These are phyloP conservation scores for Epizoanthus fatuus DNA, from an alignment of 92 coral and sea anemone species.

Conservation along the genomic window DNA sequence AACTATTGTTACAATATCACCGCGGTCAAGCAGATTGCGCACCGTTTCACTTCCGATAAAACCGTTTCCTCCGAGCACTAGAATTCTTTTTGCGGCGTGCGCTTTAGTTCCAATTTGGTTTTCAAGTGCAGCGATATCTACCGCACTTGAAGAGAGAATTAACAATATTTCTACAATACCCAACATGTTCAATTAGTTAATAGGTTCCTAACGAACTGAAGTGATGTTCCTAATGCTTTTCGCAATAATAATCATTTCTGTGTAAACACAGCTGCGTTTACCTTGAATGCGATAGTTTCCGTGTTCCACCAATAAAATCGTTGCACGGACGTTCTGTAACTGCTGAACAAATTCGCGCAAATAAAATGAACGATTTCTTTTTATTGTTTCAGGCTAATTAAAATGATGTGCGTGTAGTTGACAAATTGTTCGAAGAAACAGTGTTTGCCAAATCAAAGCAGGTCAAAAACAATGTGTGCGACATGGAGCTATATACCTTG, in stretches of 20 bases:
- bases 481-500: too few species aligned
- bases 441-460: too few species aligned
- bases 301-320: slow-evolving; percentile 19
- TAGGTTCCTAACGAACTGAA: slow-evolving; percentile 15
- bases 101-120: neutral
- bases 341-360: neutral
- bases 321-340: slow-evolving; percentile 3
- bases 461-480: too few species aligned
- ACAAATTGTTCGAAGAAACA: too few species aligned
- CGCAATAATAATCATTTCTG: neutral
- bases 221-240: neutral
- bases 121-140: slow-evolving; percentile 21
- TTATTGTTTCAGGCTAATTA: too few species aligned
- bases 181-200: slow-evolving; percentile 3
- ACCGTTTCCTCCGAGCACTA: slow-evolving; percentile 98
- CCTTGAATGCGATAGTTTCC: neutral
- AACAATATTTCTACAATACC: slow-evolving; percentile 13
- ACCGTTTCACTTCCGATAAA: slow-evolving; percentile 95
- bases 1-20: slow-evolving; percentile 82
- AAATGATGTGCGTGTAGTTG: too few species aligned
- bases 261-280: slow-evolving; percentile 44
- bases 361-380: too few species aligned
- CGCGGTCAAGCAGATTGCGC: slow-evolving; percentile 71
- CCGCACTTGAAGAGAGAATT: neutral
- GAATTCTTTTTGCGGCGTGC: slow-evolving; percentile 57